A percentile compares a stretch with the other conserved stretches of the same genome.
Evolutionary conservation across 2,113 vertebrate species (phyloP).

Genomic region (Lanius collurio): DNA sequence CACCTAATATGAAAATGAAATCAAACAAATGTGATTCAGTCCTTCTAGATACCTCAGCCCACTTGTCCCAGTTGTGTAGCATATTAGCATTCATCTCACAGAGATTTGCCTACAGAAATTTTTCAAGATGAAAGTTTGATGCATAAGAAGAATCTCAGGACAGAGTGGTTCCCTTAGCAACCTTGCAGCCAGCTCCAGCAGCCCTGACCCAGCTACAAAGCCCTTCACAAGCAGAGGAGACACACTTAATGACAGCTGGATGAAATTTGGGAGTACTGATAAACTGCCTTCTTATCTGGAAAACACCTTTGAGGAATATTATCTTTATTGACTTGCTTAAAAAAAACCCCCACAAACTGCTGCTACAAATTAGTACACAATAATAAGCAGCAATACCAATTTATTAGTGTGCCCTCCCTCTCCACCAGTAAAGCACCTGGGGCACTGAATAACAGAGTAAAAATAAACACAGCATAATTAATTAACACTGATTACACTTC

Average conservation of each 20-base stretch:
- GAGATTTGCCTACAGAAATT: conserved; percentile 79
- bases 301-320: conserved; percentile 79
- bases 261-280: conserved; percentile 74
- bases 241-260: conserved; percentile 73
- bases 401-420: conserved; percentile 49
- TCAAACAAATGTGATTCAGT: conserved; percentile 55
- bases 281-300: conserved; percentile 77
- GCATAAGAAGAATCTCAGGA: conserved; percentile 75
- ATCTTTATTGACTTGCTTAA: conserved; percentile 74
- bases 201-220: conserved; percentile 80
- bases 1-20: conserved; percentile 37
- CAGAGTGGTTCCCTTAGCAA: conserved; percentile 83
- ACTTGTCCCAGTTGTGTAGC: conserved; percentile 53
- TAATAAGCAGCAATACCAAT: conserved; percentile 59
- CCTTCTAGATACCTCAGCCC: conserved; percentile 41
- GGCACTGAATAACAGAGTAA: conserved; percentile 46
- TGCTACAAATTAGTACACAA: conserved; percentile 65
- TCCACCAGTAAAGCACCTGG: conserved; percentile 55
- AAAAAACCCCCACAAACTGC: conserved; percentile 29
- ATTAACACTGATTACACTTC: conserved; percentile 41
- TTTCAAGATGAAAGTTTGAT: conserved; percentile 80
- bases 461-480: conserved; percentile 55
- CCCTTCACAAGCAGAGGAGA: conserved; percentile 69
- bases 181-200: conserved; percentile 71
- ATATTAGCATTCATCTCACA: conserved; percentile 77